These are phyloP conservation scores for Leptura quadrifasciata DNA, from an alignment of 2,888 invertebrate species.

Conservation along the genomic window DNA sequence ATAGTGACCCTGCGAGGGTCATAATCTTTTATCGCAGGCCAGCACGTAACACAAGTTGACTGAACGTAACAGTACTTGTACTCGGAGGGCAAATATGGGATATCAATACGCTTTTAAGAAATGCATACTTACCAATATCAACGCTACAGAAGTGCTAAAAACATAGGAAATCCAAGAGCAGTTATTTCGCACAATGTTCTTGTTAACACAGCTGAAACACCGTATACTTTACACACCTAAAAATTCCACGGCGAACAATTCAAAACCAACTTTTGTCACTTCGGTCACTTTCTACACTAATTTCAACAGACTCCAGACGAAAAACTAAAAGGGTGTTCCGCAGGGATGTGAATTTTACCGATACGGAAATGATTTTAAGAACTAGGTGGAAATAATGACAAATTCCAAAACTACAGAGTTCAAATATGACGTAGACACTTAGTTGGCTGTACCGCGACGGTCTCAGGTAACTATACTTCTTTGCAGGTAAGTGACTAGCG, in stretches of 20 bases:
- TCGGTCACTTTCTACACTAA: constrained; percentile 18
- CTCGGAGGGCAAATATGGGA: not conserved
- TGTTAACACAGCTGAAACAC: constrained; percentile 35
- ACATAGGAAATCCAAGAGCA: constrained; percentile 49
- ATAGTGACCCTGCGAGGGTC: constrained; percentile 5
- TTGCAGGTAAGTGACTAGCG: constrained; percentile 54
- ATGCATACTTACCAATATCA: constrained; percentile 50
- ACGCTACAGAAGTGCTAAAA: constrained; percentile 35
- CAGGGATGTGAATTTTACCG: constrained; percentile 26
- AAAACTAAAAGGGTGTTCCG: constrained; percentile 26
- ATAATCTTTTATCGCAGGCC: not conserved
- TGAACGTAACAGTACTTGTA: constrained; percentile 22
- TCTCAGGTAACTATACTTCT: constrained; percentile 58
- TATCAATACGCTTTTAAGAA: not conserved
- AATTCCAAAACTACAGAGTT: constrained; percentile 47
- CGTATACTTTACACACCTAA: constrained; percentile 55
- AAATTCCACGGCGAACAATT: constrained; percentile 53
- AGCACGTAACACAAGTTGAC: not conserved
- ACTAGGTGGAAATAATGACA: constrained; percentile 45
- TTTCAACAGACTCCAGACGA: constrained; percentile 5
- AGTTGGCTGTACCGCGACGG: constrained; percentile 49
- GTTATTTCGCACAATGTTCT: constrained; percentile 51
- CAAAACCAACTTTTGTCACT: constrained; percentile 31
- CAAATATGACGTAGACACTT: constrained; percentile 54
- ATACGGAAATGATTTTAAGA: constrained; percentile 27